Evolutionary conservation across 2,113 vertebrate species (phyloP).

Genomic region (Rhea pennata): DNA sequence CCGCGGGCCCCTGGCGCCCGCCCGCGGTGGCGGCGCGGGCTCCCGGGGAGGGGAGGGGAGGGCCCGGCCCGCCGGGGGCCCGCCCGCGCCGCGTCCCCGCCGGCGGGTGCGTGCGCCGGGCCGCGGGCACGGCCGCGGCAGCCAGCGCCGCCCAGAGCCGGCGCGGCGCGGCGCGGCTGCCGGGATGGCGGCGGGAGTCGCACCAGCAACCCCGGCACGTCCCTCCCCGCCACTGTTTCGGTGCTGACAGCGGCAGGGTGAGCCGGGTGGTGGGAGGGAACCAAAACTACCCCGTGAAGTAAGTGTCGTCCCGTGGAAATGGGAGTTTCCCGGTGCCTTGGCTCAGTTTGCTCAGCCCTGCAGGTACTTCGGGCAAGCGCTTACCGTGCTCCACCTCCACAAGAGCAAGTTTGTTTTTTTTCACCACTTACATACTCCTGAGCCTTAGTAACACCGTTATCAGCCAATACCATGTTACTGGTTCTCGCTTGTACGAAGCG

Average conservation of each 20-base stretch:
- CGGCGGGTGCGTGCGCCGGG: conserved; percentile 10
- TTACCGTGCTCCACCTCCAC: rapidly evolving
- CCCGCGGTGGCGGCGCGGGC: background rate
- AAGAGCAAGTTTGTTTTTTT: background rate
- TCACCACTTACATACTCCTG: rapidly evolving
- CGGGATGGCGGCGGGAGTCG: background rate
- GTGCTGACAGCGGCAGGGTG: background rate
- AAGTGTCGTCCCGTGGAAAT: rapidly evolving
- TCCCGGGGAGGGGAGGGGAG: background rate
- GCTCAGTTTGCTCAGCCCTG: background rate
- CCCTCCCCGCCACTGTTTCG: no score
- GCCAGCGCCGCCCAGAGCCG: background rate
- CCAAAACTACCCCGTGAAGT: background rate
- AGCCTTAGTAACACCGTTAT: background rate
- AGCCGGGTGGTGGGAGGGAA: background rate
- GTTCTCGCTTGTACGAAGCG: background rate
- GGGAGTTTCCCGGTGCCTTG: background rate
- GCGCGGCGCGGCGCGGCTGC: background rate
- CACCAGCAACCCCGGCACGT: rapidly evolving
- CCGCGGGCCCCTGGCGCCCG: background rate
- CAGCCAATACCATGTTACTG: rapidly evolving
- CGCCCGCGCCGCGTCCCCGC: conserved; percentile 2
- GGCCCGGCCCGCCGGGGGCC: background rate
- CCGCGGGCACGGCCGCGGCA: background rate
- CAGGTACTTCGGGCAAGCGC: no score